Conservation (phyloP, 2,888 invertebrate species). For the Euzetes globulus region DNA sequence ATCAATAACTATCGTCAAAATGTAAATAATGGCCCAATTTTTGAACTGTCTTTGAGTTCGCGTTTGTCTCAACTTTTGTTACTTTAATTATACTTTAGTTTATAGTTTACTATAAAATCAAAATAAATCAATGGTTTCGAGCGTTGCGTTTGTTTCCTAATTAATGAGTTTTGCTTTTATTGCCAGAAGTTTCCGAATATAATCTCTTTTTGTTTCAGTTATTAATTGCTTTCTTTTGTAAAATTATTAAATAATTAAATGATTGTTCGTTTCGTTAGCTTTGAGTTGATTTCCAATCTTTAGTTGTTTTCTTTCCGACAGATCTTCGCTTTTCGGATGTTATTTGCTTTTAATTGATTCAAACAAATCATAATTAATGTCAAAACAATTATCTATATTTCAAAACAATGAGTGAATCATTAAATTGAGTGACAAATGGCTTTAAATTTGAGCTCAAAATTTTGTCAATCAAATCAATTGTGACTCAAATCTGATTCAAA, state of each 20-base stretch:
- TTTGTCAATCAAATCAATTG: not conserved
- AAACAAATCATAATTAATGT: not conserved
- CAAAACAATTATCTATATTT: not conserved
- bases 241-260: not conserved
- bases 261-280: conserved; percentile 14
- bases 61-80: conserved; percentile 1
- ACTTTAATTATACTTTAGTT: conserved; percentile 15
- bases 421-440: no score
- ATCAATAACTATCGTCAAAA: not conserved
- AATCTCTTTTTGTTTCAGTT: conserved; percentile 13
- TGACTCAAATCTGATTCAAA: not conserved
- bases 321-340: conserved; percentile 16
- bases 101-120: not conserved
- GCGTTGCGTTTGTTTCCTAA: conserved; percentile 1
- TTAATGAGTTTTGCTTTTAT: conserved; percentile 4
- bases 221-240: not conserved
- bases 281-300: not conserved
- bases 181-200: conserved; percentile 16
- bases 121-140: conserved; percentile 18
- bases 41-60: not conserved
- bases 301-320: conserved; percentile 1
- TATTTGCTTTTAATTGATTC: not conserved
- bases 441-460: no score
- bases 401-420: no score
- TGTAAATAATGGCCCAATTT: conserved; percentile 8